Evolutionary conservation across 2,888 invertebrate genomes (phyloP), one percentile per base, ranked within the genome.

Genomic region (Acanthacorydalis orientalis): DNA sequence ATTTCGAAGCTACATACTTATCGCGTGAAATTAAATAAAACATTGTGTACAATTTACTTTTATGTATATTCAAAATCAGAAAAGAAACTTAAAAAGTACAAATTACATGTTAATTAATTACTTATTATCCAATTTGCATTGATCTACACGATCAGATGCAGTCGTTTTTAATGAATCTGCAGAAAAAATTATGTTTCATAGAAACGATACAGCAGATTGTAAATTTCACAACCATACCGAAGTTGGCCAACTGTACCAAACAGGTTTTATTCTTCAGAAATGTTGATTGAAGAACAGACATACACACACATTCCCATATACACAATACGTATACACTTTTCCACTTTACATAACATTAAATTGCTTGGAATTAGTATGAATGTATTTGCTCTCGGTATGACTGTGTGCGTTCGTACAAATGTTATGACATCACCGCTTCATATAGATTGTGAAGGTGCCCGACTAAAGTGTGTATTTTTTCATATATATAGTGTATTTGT

Each of bases 361-460:
- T 35, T 11, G 35, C 12, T 35, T 11, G 11, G 35, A 15, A 38
- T 38, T 38, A 10, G 14, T 38, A 12, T 23, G 41, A 23, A 23
- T 41, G 16, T 41, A 10, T 23, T 23, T 11, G 9, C n/a, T 23
- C 10, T 4, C 9, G 7, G 41, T 41, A n/a, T 15, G 15, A 10
- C 14, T 40, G 40, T 40, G 6, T 14, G 14, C 14, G 40, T 15
- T 41, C 12, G 11, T 15, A 15, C 10, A 31, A 23, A n/a, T 41
- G 23, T 41, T 41, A 16, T 41, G 41, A 41, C 41, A 41, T 41
- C 41, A 41, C 31, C 41, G 41, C n/a, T 31, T 23, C 31, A 41
- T 41, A 23, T 41, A 41, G 41, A 41, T 23, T 15, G 23, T 41
- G 14, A 41, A 41, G 41, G 41, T 41, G 23, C 23, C 23, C 23